Percentiles rank a stretch among this genome's conserved stretches.
Conservation (phyloP, 92 coral and sea anemone species). For the Epizoanthus illoricatus region DNA sequence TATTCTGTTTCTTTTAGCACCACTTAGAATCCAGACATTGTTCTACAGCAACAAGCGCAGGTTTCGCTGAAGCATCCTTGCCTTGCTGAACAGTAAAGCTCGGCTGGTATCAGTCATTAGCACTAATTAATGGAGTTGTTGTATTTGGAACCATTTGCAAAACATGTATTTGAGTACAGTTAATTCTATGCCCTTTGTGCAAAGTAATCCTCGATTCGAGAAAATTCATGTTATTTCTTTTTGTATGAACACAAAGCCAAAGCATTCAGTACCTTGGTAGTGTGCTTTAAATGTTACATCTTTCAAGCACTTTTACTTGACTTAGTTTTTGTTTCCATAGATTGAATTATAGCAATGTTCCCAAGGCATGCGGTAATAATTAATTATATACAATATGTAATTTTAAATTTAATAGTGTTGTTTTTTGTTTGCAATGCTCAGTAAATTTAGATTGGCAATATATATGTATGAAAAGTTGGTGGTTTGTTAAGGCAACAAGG, state of each 20-base stretch:
- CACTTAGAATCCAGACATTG: too few species aligned
- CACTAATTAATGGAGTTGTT: conserved; percentile 8
- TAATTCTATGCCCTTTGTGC: not conserved
- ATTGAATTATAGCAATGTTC: not conserved
- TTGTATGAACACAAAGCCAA: conserved; percentile 1
- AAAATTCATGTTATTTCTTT: conserved; percentile 21
- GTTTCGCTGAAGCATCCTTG: not conserved
- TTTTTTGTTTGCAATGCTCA: not conserved
- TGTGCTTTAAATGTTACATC: not conserved
- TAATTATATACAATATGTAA: not conserved
- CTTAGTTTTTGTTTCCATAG: not conserved
- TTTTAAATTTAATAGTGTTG: conserved; percentile 3
- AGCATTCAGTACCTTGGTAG: not conserved
- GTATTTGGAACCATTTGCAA: not conserved
- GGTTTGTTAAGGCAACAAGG: conserved; percentile 20
- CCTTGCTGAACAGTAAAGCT: not conserved
- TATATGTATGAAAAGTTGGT: not conserved
- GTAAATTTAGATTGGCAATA: conserved; percentile 1
- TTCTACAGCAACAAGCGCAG: not conserved
- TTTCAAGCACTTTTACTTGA: not conserved
- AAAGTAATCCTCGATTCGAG: conserved; percentile 6
- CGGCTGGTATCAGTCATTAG: not conserved
- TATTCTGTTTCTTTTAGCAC: not conserved
- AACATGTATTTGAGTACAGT: not conserved
- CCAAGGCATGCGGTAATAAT: too few species aligned